Evolutionary conservation across 1,140 invertebrate species (phyloP).

Genomic region (Cheumatopsyche charites): DNA sequence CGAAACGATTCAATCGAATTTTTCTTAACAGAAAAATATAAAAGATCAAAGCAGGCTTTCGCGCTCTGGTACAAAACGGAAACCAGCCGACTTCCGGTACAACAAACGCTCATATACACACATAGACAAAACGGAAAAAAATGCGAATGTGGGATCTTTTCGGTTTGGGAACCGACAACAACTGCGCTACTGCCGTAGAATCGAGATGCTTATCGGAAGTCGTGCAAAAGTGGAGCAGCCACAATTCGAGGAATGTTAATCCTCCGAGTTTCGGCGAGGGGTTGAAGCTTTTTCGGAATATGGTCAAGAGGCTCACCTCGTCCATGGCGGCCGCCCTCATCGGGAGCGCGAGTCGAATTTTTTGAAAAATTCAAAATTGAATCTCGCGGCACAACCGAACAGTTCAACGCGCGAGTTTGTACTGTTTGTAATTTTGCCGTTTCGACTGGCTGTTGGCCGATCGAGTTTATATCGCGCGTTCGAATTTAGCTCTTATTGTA

Average conservation of each 20-base stretch:
- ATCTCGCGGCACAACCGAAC: slow-evolving; percentile 4
- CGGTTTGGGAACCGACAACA: slow-evolving; percentile 11
- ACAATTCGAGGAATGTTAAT: background rate
- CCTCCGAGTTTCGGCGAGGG: slow-evolving; percentile 30
- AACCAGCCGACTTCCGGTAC: too few species aligned
- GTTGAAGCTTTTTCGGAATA: background rate
- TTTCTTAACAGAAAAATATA: too few species aligned
- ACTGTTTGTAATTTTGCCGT: slow-evolving; percentile 24
- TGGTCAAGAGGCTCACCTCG: slow-evolving; percentile 37
- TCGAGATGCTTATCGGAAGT: slow-evolving; percentile 15
- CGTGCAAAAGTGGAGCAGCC: slow-evolving; percentile 9
- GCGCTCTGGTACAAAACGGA: too few species aligned
- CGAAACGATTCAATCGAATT: too few species aligned
- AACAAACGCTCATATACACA: background rate
- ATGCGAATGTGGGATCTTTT: slow-evolving; percentile 5
- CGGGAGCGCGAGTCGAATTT: slow-evolving; percentile 29
- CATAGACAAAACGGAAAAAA: slow-evolving; percentile 10
- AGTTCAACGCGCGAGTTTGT: slow-evolving; percentile 24
- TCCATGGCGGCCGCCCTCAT: slow-evolving; percentile 43
- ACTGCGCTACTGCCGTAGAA: too few species aligned
- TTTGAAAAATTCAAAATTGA: slow-evolving; percentile 26
- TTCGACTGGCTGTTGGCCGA: background rate
- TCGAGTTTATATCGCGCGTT: background rate
- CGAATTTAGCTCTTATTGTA: background rate
- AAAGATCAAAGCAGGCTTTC: too few species aligned